Conservation (phyloP, 2,113 vertebrate species). For the Psilopogon haemacephalus region DNA sequence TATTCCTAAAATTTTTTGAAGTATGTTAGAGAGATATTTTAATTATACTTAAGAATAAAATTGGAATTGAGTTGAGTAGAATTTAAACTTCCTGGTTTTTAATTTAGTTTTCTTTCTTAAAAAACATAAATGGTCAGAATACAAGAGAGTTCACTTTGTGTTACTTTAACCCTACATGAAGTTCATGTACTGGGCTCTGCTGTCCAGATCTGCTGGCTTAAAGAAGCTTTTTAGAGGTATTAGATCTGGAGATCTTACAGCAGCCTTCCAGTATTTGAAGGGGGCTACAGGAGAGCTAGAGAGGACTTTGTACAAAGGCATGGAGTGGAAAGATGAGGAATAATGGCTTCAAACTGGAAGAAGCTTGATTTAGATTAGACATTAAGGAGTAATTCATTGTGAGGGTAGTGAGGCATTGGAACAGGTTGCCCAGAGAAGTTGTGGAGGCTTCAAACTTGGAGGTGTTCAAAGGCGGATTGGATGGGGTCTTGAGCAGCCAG, state of each 20-base stretch:
- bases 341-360: too few species aligned
- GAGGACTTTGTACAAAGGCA: too few species aligned
- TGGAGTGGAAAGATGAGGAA: too few species aligned
- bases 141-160: background rate
- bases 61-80: rapidly evolving
- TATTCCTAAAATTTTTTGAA: background rate
- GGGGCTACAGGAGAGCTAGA: too few species aligned
- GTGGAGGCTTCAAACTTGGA: too few species aligned
- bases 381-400: too few species aligned
- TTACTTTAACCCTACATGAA: background rate
- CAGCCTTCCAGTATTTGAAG: too few species aligned
- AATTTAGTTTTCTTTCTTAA: background rate
- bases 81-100: background rate
- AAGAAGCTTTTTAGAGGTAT: background rate
- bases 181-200: background rate
- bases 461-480: too few species aligned
- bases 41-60: background rate
- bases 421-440: too few species aligned
- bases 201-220: background rate
- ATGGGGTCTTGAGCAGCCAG: too few species aligned
- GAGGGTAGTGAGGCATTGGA: too few species aligned
- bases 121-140: background rate
- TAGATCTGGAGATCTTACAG: background rate
- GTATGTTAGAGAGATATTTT: background rate
- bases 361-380: too few species aligned